These are phyloP conservation scores for Bedellia somnulentella DNA, from an alignment of 2,888 invertebrate species.

Conservation along the genomic window DNA sequence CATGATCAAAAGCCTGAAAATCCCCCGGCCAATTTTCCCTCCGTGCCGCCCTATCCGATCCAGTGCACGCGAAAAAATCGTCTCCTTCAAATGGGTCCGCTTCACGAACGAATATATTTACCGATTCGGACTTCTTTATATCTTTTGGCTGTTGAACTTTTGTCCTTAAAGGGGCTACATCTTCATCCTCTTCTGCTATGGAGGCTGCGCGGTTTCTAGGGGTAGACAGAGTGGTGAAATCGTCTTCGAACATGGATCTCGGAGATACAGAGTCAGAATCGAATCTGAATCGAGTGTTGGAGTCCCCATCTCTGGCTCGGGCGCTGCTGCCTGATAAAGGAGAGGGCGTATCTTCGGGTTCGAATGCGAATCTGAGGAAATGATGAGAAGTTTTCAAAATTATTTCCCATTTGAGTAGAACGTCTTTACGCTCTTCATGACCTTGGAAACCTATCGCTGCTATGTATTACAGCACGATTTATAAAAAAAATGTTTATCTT, in stretches of 20 bases:
- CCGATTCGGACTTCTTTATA: slow-evolving; percentile 85
- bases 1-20: slow-evolving; percentile 45
- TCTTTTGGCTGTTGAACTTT: slow-evolving; percentile 44
- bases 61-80: slow-evolving; percentile 74
- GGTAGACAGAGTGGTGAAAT: slow-evolving; percentile 58
- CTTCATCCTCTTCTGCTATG: slow-evolving; percentile 52
- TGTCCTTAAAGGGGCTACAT: slow-evolving; percentile 31
- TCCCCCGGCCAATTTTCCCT: slow-evolving; percentile 55
- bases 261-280: slow-evolving; percentile 49
- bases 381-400: too few relatives aligned
- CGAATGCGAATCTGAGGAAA: slow-evolving; percentile 33
- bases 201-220: slow-evolving; percentile 41
- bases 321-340: slow-evolving; percentile 32
- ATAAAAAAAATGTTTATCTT: too few relatives aligned
- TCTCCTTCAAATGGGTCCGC: slow-evolving; percentile 88
- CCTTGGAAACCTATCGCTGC: too few relatives aligned
- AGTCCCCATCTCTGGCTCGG: slow-evolving; percentile 28
- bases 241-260: slow-evolving; percentile 67
- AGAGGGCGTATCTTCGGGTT: slow-evolving; percentile 37
- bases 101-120: slow-evolving; percentile 85
- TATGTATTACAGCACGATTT: too few relatives aligned
- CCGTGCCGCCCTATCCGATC: slow-evolving; percentile 42
- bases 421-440: too few relatives aligned
- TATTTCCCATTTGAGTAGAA: too few relatives aligned
- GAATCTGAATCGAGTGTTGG: slow-evolving; percentile 38